Percentiles rank a stretch among this genome's conserved stretches.
Evolutionary conservation across 1,140 invertebrate species (phyloP).

Genomic region (Lordiphosa mommai): DNA sequence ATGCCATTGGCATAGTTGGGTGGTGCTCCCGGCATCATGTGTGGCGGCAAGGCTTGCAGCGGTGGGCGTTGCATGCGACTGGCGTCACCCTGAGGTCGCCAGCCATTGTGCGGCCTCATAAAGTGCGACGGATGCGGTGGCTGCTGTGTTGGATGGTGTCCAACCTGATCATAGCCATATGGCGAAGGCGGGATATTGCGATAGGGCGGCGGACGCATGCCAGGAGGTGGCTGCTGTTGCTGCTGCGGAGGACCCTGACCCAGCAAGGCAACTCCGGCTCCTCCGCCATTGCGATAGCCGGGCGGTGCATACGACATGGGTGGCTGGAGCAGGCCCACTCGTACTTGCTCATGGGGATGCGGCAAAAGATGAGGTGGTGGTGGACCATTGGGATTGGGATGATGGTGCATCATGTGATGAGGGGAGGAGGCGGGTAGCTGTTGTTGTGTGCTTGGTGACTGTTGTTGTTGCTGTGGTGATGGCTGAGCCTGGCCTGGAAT

Average conservation of each 20-base stretch:
- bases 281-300: conserved; percentile 48
- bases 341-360: conserved; percentile 60
- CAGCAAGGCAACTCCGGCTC: conserved; percentile 22
- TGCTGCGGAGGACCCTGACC: conserved; percentile 44
- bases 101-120: conserved; percentile 61
- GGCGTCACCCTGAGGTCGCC: conserved; percentile 51
- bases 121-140: conserved; percentile 42
- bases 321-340: conserved; percentile 56
- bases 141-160: conserved; percentile 17
- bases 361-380: conserved; percentile 41
- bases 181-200: conserved; percentile 34
- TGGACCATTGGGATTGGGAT: conserved; percentile 31
- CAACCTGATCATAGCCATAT: conserved; percentile 41
- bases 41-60: conserved; percentile 55
- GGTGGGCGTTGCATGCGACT: conserved; percentile 66
- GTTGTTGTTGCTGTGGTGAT: conserved; percentile 51
- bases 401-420: conserved; percentile 55
- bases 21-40: conserved; percentile 54
- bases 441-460: conserved; percentile 43
- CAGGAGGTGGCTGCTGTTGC: conserved; percentile 20
- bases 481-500: conserved; percentile 67
- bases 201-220: conserved; percentile 45
- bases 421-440: conserved; percentile 41
- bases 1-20: conserved; percentile 60
- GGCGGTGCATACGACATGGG: conserved; percentile 31